Percentiles rank a stretch among this genome's conserved stretches.
Conservation (phyloP, 1,140 invertebrate species). For the Drosophila lini region DNA sequence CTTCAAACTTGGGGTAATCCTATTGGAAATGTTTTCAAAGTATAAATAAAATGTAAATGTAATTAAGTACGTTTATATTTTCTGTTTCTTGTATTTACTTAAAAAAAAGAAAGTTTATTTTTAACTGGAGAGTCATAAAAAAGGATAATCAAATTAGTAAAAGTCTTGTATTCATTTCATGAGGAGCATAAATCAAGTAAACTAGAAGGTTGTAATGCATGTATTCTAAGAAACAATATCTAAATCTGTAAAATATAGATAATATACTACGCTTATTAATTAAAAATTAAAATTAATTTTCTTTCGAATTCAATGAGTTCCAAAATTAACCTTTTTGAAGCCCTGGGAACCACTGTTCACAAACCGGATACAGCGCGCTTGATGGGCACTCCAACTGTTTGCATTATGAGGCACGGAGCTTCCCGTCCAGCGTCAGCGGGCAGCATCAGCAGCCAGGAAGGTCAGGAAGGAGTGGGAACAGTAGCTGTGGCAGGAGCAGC, state of each 20-base stretch:
- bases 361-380: constrained; percentile 62
- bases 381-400: constrained; percentile 75
- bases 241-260: no score
- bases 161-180: background rate
- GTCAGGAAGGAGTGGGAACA: constrained; percentile 5
- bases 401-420: constrained; percentile 73
- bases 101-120: background rate
- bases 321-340: background rate
- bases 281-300: background rate
- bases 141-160: background rate
- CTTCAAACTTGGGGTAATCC: background rate
- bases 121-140: background rate
- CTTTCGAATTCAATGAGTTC: background rate
- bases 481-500: constrained; percentile 11
- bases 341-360: constrained; percentile 12
- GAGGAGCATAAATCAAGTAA: background rate
- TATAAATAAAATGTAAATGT: no score
- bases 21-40: background rate
- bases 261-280: no score
- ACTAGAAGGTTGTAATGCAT: background rate
- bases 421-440: constrained; percentile 11
- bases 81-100: background rate
- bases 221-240: background rate
- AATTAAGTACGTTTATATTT: background rate
- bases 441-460: background rate